Percentiles rank a stretch among this genome's conserved stretches.
phyloP scores from a whole-genome alignment of 1,140 invertebrate genomes.

The Drosophila subobscura region DNA sequence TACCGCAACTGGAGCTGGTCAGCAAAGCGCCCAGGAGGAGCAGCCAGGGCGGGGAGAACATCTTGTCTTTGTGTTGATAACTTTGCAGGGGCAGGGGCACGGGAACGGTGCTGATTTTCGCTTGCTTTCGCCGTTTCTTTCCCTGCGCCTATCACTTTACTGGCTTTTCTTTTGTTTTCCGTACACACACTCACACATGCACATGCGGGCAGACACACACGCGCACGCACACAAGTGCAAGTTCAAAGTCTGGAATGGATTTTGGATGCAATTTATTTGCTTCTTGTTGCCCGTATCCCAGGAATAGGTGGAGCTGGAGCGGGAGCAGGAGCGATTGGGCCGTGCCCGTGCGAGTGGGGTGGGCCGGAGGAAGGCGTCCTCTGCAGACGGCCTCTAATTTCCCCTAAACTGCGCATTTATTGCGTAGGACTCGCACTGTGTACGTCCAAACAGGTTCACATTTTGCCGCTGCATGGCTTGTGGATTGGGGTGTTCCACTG shows the following conservation, averaged over 20 bases:
- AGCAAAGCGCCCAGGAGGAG: slow-evolving; percentile 56
- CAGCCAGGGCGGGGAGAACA: slow-evolving; percentile 48
- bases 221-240: slow-evolving; percentile 40
- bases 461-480: slow-evolving; percentile 55
- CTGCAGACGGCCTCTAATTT: slow-evolving; percentile 64
- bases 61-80: slow-evolving; percentile 42
- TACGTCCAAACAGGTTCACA: slow-evolving; percentile 35
- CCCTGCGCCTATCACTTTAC: slow-evolving; percentile 6
- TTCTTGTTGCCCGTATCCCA: slow-evolving; percentile 29
- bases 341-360: slow-evolving; percentile 6
- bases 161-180: slow-evolving; percentile 76
- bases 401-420: slow-evolving; percentile 72
- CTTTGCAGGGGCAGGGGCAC: slow-evolving; percentile 17
- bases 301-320: slow-evolving; percentile 19
- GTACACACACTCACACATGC: slow-evolving; percentile 34
- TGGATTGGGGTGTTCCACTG: background rate
- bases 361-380: slow-evolving; percentile 13
- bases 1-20: slow-evolving; percentile 44
- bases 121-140: slow-evolving; percentile 50
- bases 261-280: slow-evolving; percentile 18
- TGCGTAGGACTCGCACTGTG: slow-evolving; percentile 52
- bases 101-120: slow-evolving; percentile 16
- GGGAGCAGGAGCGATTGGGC: slow-evolving; percentile 14
- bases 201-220: slow-evolving; percentile 14
- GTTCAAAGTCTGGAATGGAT: slow-evolving; percentile 66